phyloP scores from a whole-genome alignment of 2,888 invertebrate genomes.

The Cerastoderma edule region DNA sequence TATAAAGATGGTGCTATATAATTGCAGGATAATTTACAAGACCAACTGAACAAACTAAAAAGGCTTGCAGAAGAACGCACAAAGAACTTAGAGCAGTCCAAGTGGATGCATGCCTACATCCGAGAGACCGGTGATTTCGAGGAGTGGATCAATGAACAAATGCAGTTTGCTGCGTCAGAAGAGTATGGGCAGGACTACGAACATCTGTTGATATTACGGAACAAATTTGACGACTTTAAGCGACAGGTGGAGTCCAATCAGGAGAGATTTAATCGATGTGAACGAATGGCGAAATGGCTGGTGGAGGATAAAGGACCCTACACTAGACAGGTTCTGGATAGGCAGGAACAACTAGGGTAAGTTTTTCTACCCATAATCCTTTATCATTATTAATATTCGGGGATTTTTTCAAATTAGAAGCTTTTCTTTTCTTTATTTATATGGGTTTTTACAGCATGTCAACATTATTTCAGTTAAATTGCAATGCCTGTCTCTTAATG shows the following conservation, averaged over 20 bases:
- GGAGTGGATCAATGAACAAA: conserved; percentile 98
- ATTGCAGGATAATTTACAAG: conserved; percentile 78
- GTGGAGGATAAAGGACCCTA: conserved; percentile 92
- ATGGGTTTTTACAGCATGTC: too few species aligned
- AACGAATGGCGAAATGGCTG: conserved; percentile 86
- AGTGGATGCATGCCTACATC: conserved; percentile 87
- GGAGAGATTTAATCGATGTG: conserved; percentile 89
- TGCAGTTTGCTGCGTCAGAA: conserved; percentile 94
- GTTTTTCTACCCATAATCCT: neutral
- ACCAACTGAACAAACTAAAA: conserved; percentile 90
- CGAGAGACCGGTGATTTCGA: conserved; percentile 91
- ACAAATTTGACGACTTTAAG: conserved; percentile 95
- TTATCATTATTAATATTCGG: too few species aligned
- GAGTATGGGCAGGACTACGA: conserved; percentile 99
- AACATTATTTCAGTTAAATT: too few species aligned
- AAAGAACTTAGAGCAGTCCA: conserved; percentile 95
- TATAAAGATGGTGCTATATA: neutral
- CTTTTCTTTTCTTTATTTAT: too few species aligned
- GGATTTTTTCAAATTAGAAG: too few species aligned
- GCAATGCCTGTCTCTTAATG: too few species aligned
- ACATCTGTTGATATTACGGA: conserved; percentile 92
- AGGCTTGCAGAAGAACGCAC: conserved; percentile 91
- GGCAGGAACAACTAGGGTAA: conserved; percentile 94
- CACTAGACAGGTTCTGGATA: conserved; percentile 91
- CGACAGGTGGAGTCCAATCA: conserved; percentile 92